Base-by-base conservation (phyloP, 2,113 vertebrate genomes). In the Alexandromys fortis region DNA sequence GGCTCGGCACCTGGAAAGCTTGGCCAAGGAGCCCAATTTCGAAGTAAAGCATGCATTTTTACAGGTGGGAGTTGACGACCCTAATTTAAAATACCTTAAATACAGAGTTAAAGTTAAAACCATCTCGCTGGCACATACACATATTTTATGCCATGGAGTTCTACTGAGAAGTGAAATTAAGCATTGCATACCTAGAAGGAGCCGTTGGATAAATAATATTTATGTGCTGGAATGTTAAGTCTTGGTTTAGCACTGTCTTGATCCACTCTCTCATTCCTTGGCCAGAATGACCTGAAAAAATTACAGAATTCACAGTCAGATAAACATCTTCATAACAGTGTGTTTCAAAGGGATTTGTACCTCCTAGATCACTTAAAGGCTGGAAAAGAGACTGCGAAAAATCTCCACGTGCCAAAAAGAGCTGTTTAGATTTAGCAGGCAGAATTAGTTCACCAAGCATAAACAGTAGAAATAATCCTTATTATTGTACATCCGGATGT, bases 141-240 rank as follows among this genome's bases (percentile, higher is more conserved):
- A 5, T 76, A 90, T 82, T 47, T 85, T 75, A 85, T 89, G 45
- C 83, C 70, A 76, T 52, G 91, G 28, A 67, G 63, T 83, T 81
- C 90, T 3, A 65, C 9, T 76, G 55, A 67, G 76, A 61, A 79
- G 28, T 58, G 67, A 92, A 52, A 76, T 63, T 61, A 78, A 70
- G 90, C 21, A 38, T 19, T 47, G 7, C 22, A 38, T 99, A 99
- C 99, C 99, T 99, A 94, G 97, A 70, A 97, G 99, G 99, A 97
- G 99, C 99, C 0, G 99, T 99, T 93, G 99, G 99, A 94, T 99
- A 99, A 97, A 99, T 99, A 52, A 99, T 97, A 98, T 99, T 99
- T 98, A 99, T 99, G 95, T 99, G 99, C 1, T 98, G 98, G 98
- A 99, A 99, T 38, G 98, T 96, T 97, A 99, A 98, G 93, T 99